Conservation (phyloP, 1,140 invertebrate genomes). For the Pseudomyrmex cubaensis region DNA sequence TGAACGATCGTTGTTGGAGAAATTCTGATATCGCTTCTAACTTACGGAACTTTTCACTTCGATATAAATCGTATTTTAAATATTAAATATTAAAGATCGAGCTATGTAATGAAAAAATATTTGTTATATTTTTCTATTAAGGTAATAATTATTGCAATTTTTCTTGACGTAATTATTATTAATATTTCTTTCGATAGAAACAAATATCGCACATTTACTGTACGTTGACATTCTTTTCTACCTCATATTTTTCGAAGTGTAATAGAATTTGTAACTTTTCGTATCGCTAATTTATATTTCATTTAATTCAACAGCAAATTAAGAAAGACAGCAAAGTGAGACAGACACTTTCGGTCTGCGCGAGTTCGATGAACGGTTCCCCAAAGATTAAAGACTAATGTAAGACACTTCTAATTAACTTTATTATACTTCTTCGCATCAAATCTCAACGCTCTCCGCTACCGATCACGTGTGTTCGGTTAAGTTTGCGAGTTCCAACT, state of each 20-base stretch:
- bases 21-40: conserved; percentile 18
- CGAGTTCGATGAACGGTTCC: conserved; percentile 12
- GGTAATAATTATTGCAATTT: no score
- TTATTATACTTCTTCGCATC: conserved; percentile 28
- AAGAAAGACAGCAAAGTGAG: not conserved
- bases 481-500: not conserved
- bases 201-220: no score
- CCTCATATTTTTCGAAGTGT: not conserved
- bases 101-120: not conserved
- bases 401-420: conserved; percentile 38
- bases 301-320: conserved; percentile 5
- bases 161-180: no score
- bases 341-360: not conserved
- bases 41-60: not conserved
- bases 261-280: not conserved
- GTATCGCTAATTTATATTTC: not conserved
- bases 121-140: no score
- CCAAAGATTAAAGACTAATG: conserved; percentile 34
- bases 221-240: not conserved
- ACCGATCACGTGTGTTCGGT: conserved; percentile 3
- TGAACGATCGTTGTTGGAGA: conserved; percentile 10
- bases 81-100: not conserved
- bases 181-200: no score
- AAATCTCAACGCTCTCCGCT: not conserved
- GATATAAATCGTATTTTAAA: not conserved